These are phyloP conservation scores for Panonychus citri DNA, from an alignment of 1,140 invertebrate species.

Conservation along the genomic window DNA sequence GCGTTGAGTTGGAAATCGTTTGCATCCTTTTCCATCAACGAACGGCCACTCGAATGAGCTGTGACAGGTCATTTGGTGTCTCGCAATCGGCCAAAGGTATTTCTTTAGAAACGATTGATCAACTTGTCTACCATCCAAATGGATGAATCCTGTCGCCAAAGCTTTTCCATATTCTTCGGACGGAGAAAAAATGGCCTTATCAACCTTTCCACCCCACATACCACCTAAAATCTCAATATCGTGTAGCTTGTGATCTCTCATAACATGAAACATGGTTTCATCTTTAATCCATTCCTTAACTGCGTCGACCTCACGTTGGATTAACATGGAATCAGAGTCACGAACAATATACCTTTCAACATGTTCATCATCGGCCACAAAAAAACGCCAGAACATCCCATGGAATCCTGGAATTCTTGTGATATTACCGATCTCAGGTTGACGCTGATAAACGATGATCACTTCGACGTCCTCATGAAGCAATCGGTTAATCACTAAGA, in stretches of 20 bases:
- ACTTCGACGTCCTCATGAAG: not conserved
- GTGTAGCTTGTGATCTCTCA: not conserved
- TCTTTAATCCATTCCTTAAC: not conserved
- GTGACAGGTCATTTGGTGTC: not conserved
- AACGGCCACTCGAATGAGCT: not conserved
- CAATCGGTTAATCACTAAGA: not conserved
- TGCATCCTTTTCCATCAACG: not conserved
- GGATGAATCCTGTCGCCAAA: not conserved
- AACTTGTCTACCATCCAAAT: not conserved
- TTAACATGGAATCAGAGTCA: not conserved
- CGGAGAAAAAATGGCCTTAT: too few relatives aligned
- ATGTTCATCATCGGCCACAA: not conserved
- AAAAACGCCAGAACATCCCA: slow-evolving; percentile 1
- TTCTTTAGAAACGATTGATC: not conserved
- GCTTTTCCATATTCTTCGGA: not conserved
- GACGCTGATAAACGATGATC: not conserved
- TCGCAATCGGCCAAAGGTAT: not conserved
- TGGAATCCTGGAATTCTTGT: not conserved
- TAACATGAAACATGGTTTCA: not conserved
- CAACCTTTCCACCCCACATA: not conserved
- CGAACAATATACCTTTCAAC: not conserved
- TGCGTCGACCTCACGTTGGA: not conserved
- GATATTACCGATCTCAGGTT: not conserved
- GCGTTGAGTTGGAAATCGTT: not conserved
- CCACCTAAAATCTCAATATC: not conserved